Conservation (phyloP, 2,797 vertebrate species). For the Nyctalus aviator region DNA sequence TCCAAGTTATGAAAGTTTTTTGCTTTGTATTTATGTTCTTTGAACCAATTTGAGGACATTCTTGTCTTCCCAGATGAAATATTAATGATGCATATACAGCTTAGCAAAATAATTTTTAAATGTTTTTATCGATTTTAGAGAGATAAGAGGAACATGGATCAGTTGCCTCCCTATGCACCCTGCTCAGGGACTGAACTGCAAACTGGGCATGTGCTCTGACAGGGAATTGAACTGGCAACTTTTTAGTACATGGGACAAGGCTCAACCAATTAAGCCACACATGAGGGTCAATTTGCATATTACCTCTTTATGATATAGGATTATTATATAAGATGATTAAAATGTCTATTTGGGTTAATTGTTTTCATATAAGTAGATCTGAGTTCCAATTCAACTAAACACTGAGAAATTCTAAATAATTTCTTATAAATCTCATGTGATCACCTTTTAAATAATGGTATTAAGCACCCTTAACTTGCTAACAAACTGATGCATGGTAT, state of each 20-base stretch:
- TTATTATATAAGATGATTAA: background rate
- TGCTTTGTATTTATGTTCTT: background rate
- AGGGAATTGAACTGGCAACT: background rate
- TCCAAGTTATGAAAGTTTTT: background rate
- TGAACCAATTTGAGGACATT: background rate
- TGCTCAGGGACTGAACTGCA: background rate
- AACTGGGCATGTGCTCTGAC: background rate
- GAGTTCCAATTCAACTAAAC: background rate
- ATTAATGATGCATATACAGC: constrained; percentile 14
- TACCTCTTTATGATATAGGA: no score
- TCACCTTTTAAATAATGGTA: background rate
- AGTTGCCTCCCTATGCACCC: background rate
- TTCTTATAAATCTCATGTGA: background rate
- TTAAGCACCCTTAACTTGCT: background rate
- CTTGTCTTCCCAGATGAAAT: constrained; percentile 32
- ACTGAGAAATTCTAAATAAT: background rate
- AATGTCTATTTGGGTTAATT: background rate
- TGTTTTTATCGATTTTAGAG: background rate
- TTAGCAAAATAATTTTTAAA: background rate
- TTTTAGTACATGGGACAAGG: background rate
- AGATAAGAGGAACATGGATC: background rate
- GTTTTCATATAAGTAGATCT: background rate
- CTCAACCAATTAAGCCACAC: background rate
- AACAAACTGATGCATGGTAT: background rate
- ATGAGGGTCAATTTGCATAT: no score